Evolutionary conservation across 2,113 vertebrate species (phyloP), one percentile per base, ranked within the genome.

Genomic region (Amazona guildingii): DNA sequence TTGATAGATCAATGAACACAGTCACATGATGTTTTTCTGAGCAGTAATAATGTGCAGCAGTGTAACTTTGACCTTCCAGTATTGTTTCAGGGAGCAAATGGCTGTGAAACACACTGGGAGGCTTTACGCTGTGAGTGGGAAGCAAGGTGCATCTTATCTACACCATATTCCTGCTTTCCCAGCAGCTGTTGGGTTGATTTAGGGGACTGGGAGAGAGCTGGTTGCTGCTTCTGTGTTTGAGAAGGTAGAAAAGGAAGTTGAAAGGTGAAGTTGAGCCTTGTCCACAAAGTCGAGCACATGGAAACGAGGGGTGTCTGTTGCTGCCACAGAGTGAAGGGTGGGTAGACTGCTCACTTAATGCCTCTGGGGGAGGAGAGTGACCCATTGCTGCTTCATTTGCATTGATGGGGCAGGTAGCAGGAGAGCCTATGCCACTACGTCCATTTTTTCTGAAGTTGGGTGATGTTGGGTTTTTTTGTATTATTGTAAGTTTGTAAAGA

Each of bases 401-500:
- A 7, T 43, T 48, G 76, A 69, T 51, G 51, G 69, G 27, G 37
- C 17, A 78, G 41, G 46, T 31, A 24, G 39, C 13, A 3, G 69
- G 41, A 74, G 48, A 75, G 76, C 57, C 37, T 24, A 9, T 73
- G 59, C 86, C 92, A 79, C 92, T 91, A 44, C 1, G 0, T 92
- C 78, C 46, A 2, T 37, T 82, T 87, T 89, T 91, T 68, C 66
- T 86, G 78, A 94, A 96, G 86, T 29, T 90, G 90, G 81, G 83
- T 90, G 54, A 81, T 43, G 4, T 35, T 72, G 83, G 49, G n/a
- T 33, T 21, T 70, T n/a, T 92, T 77, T 96, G 70, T 97, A 88
- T 95, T 97, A 94, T 96, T 97, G 96, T 97, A 97, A 95, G 95
- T 96, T 97, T 97, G 97, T 97, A 97, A 97, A 97, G 97, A 97